Evolutionary conservation across 2,797 vertebrate genomes (phyloP).

Genomic region (Carcharodon carcharias): DNA sequence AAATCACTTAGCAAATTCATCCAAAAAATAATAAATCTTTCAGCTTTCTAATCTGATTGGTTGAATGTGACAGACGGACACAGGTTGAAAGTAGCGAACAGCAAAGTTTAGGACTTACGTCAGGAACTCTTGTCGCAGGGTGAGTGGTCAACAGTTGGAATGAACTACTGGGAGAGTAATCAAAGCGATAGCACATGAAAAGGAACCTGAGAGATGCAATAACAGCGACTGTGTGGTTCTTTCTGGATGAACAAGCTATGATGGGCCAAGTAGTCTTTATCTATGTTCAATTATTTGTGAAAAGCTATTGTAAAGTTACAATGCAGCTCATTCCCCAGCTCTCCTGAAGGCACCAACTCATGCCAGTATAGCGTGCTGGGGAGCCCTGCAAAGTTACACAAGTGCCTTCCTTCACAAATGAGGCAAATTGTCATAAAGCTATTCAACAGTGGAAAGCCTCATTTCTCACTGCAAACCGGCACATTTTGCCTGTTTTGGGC

Average conservation of each 20-base stretch:
- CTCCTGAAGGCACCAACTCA: neutral
- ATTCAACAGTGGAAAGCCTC: neutral
- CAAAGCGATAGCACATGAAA: neutral
- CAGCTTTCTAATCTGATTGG: neutral
- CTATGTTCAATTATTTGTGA: neutral
- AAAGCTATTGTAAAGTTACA: neutral
- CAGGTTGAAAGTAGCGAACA: neutral
- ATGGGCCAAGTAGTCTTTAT: neutral
- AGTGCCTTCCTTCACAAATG: neutral
- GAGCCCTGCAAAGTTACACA: neutral
- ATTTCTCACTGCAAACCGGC: neutral
- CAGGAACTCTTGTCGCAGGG: neutral
- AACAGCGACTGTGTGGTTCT: neutral
- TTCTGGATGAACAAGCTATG: neutral
- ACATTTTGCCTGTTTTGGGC: neutral
- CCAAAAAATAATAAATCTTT: neutral
- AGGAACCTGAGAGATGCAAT: neutral
- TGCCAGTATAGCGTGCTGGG: neutral
- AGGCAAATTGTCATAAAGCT: neutral
- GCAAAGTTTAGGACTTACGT: neutral
- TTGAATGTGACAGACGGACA: neutral
- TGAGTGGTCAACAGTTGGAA: neutral
- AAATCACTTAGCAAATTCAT: neutral
- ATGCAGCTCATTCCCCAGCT: neutral
- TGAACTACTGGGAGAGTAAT: neutral